A percentile compares a stretch with the other conserved stretches of the same genome.
phyloP scores from a whole-genome alignment of 35 echinoderm and acorn worm species.

The Apostichopus parvimensis region DNA sequence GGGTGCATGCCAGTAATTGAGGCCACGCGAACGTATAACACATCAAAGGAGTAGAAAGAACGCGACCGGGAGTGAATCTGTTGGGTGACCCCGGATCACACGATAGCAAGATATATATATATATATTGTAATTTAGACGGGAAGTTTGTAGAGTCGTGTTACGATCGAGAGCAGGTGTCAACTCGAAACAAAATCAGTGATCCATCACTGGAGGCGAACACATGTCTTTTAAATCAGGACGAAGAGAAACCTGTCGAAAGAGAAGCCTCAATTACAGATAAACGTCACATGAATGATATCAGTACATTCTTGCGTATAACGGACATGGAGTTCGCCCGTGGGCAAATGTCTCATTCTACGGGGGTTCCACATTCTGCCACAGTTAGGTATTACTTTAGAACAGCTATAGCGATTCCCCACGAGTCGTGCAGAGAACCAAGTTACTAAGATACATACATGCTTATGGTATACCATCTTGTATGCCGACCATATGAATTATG shows the following conservation, averaged over 20 bases:
- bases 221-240: background rate
- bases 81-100: slow-evolving; percentile 14
- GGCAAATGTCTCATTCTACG: no score
- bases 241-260: background rate
- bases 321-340: no score
- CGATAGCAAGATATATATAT: background rate
- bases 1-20: slow-evolving; percentile 40
- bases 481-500: no score
- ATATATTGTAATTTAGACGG: background rate
- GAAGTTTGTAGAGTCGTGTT: background rate
- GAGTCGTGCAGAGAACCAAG: no score
- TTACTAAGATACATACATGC: no score
- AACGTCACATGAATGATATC: no score
- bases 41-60: background rate
- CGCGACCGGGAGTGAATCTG: slow-evolving; percentile 12
- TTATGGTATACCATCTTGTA: no score
- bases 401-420: no score
- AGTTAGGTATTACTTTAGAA: no score
- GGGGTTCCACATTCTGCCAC: no score
- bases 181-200: slow-evolving; percentile 4
- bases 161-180: slow-evolving; percentile 24
- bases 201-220: slow-evolving; percentile 8
- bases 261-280: no score
- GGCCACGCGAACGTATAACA: slow-evolving; percentile 32
- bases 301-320: no score